A percentile compares a stretch with the other conserved stretches of the same genome.
Evolutionary conservation across 2,888 invertebrate species (phyloP).

Genomic region (Hirudinaria manillensis): DNA sequence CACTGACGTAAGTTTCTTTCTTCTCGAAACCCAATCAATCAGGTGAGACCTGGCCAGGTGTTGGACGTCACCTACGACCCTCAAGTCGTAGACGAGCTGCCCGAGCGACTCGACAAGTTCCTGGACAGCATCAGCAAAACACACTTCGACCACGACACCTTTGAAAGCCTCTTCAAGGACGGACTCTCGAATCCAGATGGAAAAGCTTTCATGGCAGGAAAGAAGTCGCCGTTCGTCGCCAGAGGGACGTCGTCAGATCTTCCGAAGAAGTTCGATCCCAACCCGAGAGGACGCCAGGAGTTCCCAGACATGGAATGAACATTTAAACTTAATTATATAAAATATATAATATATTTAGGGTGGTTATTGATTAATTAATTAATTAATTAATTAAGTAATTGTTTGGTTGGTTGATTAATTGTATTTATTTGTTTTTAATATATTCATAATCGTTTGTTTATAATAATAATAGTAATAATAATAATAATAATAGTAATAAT

Average conservation of each 20-base stretch:
- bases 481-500: too few species aligned
- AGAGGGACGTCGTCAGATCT: not conserved
- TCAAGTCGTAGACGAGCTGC: conserved; percentile 45
- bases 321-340: not conserved
- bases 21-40: too few species aligned
- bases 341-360: not conserved
- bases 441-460: too few species aligned
- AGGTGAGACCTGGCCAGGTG: not conserved
- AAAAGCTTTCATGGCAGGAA: not conserved
- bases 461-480: too few species aligned
- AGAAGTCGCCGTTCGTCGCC: conserved; percentile 5
- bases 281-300: not conserved
- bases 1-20: too few species aligned
- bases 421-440: too few species aligned
- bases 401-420: too few species aligned
- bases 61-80: not conserved
- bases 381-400: too few species aligned
- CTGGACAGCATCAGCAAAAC: conserved; percentile 49
- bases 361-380: too few species aligned
- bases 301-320: not conserved
- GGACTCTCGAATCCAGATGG: conserved; percentile 9
- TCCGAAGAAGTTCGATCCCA: not conserved
- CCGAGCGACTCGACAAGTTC: conserved; percentile 51
- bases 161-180: conserved; percentile 40
- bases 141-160: conserved; percentile 47